Evolutionary conservation across 2,888 invertebrate genomes (phyloP).

Genomic region (Lasioglossum figueresi): DNA sequence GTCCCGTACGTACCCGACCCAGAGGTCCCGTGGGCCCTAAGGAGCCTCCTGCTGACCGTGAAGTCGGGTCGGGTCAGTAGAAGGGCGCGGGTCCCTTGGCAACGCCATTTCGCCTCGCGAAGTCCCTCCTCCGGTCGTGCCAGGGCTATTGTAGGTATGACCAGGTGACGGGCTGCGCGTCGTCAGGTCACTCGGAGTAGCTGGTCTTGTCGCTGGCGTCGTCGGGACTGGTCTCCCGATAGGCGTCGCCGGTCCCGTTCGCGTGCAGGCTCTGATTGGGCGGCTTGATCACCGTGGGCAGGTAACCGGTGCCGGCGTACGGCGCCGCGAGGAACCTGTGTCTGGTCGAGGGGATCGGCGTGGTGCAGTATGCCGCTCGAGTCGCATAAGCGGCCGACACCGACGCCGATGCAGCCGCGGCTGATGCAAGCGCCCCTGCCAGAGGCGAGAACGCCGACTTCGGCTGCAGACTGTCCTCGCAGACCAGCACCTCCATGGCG

Average conservation of each 20-base stretch:
- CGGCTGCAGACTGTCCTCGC: constrained; percentile 87
- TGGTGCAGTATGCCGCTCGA: constrained; percentile 82
- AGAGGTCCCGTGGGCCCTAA: background rate
- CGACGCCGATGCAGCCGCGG: constrained; percentile 79
- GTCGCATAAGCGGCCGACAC: constrained; percentile 77
- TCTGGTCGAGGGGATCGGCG: constrained; percentile 87
- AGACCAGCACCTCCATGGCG: constrained; percentile 96
- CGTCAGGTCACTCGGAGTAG: constrained; percentile 82
- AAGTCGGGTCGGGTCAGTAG: background rate
- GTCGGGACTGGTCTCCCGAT: constrained; percentile 80
- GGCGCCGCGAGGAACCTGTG: constrained; percentile 93
- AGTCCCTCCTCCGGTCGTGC: constrained; percentile 20
- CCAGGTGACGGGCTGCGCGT: constrained; percentile 60
- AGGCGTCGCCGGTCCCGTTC: constrained; percentile 79
- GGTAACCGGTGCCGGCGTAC: constrained; percentile 92
- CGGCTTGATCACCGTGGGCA: constrained; percentile 90
- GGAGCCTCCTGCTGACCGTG: background rate
- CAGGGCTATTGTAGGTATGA: constrained; percentile 63
- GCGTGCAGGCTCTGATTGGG: constrained; percentile 79
- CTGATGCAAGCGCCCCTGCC: constrained; percentile 84
- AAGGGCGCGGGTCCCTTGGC: background rate
- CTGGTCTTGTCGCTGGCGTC: constrained; percentile 83
- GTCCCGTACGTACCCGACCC: background rate
- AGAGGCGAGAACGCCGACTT: constrained; percentile 93
- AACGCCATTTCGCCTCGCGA: constrained; percentile 18